A percentile compares a stretch with the other conserved stretches of the same genome.
Conservation (phyloP, 2,888 invertebrate genomes). For the Melanostoma scalare region DNA sequence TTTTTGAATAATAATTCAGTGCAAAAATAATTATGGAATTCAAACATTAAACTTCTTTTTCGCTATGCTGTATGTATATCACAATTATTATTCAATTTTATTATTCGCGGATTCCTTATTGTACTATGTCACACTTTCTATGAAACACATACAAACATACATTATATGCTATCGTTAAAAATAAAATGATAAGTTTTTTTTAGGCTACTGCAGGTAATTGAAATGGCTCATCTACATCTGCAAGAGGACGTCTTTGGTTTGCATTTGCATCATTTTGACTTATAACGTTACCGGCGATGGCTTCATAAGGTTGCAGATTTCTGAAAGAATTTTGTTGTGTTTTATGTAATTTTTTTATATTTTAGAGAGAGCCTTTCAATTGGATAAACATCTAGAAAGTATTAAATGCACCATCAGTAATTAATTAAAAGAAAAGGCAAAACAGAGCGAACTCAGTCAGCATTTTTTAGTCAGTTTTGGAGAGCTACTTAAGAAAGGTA, state of each 20-base stretch:
- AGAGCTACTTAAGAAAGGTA: too few relatives aligned
- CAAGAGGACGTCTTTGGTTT: conserved; percentile 21
- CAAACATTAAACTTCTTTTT: neutral
- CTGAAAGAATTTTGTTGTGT: conserved; percentile 17
- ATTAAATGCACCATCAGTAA: too few relatives aligned
- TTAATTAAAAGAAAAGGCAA: neutral
- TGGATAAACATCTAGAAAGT: neutral
- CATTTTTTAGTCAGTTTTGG: too few relatives aligned
- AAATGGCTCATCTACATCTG: conserved; percentile 30
- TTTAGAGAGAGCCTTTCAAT: conserved; percentile 1
- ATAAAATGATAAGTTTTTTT: conserved; percentile 47
- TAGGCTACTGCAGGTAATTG: conserved; percentile 50
- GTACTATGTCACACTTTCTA: conserved; percentile 25
- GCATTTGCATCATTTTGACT: conserved; percentile 1
- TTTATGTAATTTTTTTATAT: neutral
- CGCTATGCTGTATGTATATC: conserved; percentile 16
- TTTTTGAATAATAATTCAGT: neutral
- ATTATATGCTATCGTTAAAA: neutral
- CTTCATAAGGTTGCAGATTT: conserved; percentile 66
- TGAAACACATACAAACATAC: neutral
- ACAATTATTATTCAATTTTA: conserved; percentile 28
- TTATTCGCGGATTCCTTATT: conserved; percentile 45
- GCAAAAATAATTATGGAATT: too few relatives aligned
- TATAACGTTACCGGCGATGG: conserved; percentile 52
- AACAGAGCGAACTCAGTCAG: neutral